These are phyloP conservation scores for Amiota mariae DNA, from an alignment of 2,888 invertebrate species.

Conservation along the genomic window DNA sequence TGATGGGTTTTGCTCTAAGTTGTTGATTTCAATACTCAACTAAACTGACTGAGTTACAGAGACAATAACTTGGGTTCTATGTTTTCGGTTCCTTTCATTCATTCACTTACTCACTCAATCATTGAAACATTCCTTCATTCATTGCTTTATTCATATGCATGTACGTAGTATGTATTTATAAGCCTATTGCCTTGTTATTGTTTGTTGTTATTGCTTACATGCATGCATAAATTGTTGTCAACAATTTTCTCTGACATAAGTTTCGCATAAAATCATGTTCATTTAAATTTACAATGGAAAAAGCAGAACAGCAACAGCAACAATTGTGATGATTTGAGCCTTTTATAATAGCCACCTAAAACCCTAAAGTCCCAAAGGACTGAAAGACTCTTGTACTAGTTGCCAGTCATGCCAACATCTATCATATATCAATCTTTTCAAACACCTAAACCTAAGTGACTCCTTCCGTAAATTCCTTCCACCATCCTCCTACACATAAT, in stretches of 20 bases:
- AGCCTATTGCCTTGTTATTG: constrained; percentile 21
- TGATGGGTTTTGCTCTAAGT: no score
- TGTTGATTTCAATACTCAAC: no score
- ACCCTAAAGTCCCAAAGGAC: no score
- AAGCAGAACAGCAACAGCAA: no score
- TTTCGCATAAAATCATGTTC: constrained; percentile 30
- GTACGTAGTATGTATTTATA: not conserved
- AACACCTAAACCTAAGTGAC: constrained; percentile 1
- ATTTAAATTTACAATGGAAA: not conserved
- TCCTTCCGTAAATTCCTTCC: not conserved
- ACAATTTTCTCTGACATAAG: constrained; percentile 29
- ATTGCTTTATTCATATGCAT: constrained; percentile 18
- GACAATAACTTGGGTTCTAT: no score
- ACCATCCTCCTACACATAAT: not conserved
- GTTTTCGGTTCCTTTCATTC: no score
- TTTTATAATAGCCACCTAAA: no score
- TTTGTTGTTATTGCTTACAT: constrained; percentile 28
- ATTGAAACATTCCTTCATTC: not conserved
- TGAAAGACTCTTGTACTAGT: no score
- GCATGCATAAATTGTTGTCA: constrained; percentile 29
- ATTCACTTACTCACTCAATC: no score
- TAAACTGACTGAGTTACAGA: no score
- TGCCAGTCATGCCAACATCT: not conserved
- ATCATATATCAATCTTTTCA: constrained; percentile 20
- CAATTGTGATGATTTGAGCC: no score